These are phyloP conservation scores for Neuroscelio doddi DNA, from an alignment of 2,888 invertebrate species.

Conservation along the genomic window DNA sequence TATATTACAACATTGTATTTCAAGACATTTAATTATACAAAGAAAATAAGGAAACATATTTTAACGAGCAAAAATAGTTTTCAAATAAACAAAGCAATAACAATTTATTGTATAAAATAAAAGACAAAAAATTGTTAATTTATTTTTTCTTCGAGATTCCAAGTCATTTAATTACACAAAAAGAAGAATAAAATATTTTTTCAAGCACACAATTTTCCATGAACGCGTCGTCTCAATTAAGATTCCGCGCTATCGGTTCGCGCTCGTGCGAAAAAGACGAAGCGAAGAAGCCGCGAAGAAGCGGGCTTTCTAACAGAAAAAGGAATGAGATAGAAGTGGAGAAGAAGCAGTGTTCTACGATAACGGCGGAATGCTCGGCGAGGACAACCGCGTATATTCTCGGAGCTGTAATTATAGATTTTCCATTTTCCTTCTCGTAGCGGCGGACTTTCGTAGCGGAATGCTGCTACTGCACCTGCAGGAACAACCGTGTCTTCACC, in stretches of 20 bases:
- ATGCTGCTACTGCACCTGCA: slow-evolving; percentile 45
- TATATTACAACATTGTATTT: too few relatives aligned
- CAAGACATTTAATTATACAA: too few relatives aligned
- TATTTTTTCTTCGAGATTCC: too few relatives aligned
- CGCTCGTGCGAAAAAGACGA: slow-evolving; percentile 24
- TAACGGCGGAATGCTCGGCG: slow-evolving; percentile 39
- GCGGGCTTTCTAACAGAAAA: slow-evolving; percentile 24
- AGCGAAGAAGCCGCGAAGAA: slow-evolving; percentile 17
- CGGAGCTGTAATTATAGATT: slow-evolving; percentile 53
- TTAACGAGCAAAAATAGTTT: too few relatives aligned
- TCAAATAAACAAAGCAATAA: too few relatives aligned
- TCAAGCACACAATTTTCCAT: slow-evolving; percentile 42
- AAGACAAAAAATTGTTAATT: too few relatives aligned
- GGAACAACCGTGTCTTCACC: slow-evolving; percentile 27
- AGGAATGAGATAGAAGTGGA: slow-evolving; percentile 18
- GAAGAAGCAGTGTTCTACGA: slow-evolving; percentile 34
- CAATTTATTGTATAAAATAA: too few relatives aligned
- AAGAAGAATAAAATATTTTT: slow-evolving; percentile 2
- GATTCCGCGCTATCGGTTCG: slow-evolving; percentile 50
- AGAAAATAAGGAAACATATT: too few relatives aligned
- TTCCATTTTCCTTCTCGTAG: slow-evolving; percentile 52
- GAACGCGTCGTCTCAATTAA: slow-evolving; percentile 53
- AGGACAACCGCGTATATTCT: slow-evolving; percentile 47
- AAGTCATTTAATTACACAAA: background rate
- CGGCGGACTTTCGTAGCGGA: slow-evolving; percentile 30